A percentile compares a stretch with the other conserved stretches of the same genome.
Conservation (phyloP, 53 echinoderm and acorn worm species). For the Henricia sp. region DNA sequence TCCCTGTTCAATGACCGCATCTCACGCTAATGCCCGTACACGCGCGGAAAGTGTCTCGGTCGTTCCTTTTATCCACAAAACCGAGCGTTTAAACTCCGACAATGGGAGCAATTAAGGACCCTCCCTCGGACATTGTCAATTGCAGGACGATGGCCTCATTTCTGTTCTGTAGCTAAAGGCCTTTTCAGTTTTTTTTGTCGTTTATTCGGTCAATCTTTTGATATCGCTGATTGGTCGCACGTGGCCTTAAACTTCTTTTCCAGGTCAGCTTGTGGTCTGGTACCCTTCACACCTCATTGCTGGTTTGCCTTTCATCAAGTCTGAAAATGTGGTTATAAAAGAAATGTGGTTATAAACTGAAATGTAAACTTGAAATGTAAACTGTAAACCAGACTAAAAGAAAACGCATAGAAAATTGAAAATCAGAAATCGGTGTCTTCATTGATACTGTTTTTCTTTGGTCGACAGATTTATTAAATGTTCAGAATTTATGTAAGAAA, state of each 20-base stretch:
- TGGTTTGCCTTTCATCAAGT: too few relatives aligned
- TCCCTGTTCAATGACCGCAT: slow-evolving; percentile 23
- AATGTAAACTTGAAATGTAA: too few relatives aligned
- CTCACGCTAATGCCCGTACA: not conserved
- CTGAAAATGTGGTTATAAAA: too few relatives aligned
- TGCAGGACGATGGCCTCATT: slow-evolving; percentile 33
- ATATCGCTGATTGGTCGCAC: slow-evolving; percentile 38
- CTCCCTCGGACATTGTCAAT: slow-evolving; percentile 12
- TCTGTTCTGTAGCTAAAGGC: slow-evolving; percentile 5
- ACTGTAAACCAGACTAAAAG: too few relatives aligned
- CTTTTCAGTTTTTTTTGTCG: slow-evolving; percentile 3
- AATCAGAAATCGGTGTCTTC: too few relatives aligned
- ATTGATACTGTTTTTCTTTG: too few relatives aligned
- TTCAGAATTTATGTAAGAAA: too few relatives aligned
- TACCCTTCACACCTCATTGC: too few relatives aligned
- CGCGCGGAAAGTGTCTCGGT: slow-evolving; percentile 4
- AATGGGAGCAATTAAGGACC: slow-evolving; percentile 39
- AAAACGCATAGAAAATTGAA: too few relatives aligned
- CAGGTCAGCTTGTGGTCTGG: slow-evolving; percentile 34
- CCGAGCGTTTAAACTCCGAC: slow-evolving; percentile 5
- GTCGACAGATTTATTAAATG: too few relatives aligned
- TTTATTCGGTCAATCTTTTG: slow-evolving; percentile 31
- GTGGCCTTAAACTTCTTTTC: slow-evolving; percentile 46
- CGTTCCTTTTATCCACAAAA: slow-evolving; percentile 27
- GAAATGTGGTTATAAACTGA: too few relatives aligned